Conservation (phyloP, 2,888 invertebrate species). For the Eupithecia pulchellata region DNA sequence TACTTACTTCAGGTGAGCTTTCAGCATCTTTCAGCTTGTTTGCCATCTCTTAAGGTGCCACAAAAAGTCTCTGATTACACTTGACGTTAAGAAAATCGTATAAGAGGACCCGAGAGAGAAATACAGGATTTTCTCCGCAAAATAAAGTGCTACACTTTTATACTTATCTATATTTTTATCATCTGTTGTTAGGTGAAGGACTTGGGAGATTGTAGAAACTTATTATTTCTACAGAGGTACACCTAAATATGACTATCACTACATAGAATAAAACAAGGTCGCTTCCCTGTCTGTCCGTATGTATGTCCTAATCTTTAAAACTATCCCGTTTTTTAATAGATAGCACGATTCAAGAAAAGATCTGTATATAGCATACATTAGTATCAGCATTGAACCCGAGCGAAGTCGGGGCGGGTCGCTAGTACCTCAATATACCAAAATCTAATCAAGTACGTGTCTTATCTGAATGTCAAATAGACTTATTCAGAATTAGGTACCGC, state of each 20-base stretch:
- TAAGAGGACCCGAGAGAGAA: constrained; percentile 34
- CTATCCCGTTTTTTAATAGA: too few species aligned
- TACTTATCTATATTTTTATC: constrained; percentile 3
- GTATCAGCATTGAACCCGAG: too few species aligned
- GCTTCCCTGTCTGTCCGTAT: too few species aligned
- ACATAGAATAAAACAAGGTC: too few species aligned
- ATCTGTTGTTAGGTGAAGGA: constrained; percentile 24
- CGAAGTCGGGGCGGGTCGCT: too few species aligned
- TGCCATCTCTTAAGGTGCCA: constrained; percentile 28
- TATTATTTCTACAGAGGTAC: too few species aligned
- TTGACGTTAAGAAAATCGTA: constrained; percentile 39
- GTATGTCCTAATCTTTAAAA: too few species aligned
- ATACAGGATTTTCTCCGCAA: constrained; percentile 26
- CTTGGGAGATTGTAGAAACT: background rate
- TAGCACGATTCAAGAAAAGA: too few species aligned
- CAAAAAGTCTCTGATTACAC: constrained; percentile 41
- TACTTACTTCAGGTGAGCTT: constrained; percentile 33
- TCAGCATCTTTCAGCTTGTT: constrained; percentile 39
- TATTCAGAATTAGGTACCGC: background rate
- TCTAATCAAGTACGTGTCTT: background rate
- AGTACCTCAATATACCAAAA: background rate
- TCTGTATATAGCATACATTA: too few species aligned
- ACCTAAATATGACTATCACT: too few species aligned
- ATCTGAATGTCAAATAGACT: background rate
- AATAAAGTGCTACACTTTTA: constrained; percentile 15